Evolutionary conservation across 2,113 vertebrate genomes (phyloP).

Genomic region (Jaculus jaculus): DNA sequence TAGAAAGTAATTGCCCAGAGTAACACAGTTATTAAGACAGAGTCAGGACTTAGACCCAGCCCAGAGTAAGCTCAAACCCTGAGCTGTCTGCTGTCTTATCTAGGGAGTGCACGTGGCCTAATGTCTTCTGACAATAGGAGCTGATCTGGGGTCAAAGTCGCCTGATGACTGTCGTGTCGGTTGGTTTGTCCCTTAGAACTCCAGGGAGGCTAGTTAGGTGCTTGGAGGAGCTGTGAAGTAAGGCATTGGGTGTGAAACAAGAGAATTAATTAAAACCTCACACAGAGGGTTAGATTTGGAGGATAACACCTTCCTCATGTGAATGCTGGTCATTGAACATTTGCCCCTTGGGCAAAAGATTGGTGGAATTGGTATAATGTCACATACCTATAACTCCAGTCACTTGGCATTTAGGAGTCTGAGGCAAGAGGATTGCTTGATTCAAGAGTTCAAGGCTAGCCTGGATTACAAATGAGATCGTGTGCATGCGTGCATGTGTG

Average conservation of each 20-base stretch:
- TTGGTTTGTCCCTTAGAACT: neutral
- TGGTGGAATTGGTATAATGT: neutral
- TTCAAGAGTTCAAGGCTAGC: neutral
- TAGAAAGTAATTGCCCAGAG: neutral
- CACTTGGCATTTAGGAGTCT: neutral
- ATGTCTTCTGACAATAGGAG: neutral
- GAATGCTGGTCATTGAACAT: neutral
- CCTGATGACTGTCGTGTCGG: neutral
- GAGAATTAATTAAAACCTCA: neutral
- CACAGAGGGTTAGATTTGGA: neutral
- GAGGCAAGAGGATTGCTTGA: neutral
- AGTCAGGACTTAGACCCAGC: neutral
- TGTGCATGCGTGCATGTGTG: neutral
- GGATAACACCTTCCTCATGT: neutral
- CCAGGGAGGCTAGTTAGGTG: too few relatives aligned
- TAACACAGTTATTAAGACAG: neutral
- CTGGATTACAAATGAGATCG: neutral
- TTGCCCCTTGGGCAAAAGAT: neutral
- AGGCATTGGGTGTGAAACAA: neutral
- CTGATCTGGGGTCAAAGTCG: neutral
- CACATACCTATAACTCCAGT: neutral
- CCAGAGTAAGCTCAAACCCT: neutral
- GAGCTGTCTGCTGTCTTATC: neutral
- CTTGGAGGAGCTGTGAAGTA: neutral
- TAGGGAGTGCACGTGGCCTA: neutral